Conservation (phyloP, 2,888 invertebrate genomes). For the Synanthedon vespiformis region DNA sequence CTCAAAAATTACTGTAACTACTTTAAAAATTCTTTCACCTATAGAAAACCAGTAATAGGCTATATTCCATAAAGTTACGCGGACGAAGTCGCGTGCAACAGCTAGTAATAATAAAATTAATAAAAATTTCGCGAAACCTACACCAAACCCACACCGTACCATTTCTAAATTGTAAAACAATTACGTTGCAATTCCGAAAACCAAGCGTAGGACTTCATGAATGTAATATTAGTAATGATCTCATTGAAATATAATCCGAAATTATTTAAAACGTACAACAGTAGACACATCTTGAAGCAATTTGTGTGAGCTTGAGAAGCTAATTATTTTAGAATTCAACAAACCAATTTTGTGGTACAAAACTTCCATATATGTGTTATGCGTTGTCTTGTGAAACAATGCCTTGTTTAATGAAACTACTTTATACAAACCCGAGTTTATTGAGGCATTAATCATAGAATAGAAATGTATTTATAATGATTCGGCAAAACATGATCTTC, state of each 20-base stretch:
- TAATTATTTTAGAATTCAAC: too few species aligned
- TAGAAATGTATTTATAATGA: conserved; percentile 9
- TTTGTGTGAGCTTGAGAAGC: too few species aligned
- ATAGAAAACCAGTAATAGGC: too few species aligned
- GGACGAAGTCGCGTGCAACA: too few species aligned
- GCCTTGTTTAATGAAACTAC: conserved; percentile 30
- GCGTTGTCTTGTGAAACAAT: conserved; percentile 12
- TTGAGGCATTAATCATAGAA: conserved; percentile 23
- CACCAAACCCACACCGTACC: neutral
- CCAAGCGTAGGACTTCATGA: conserved; percentile 16
- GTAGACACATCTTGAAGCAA: neutral
- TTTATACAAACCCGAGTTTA: conserved; percentile 10
- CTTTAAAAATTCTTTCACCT: too few species aligned
- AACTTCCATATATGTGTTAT: neutral
- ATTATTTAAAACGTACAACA: neutral
- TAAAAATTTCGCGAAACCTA: neutral
- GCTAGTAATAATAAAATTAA: too few species aligned
- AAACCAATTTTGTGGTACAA: too few species aligned
- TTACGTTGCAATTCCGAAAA: conserved; percentile 7
- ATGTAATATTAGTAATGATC: conserved; percentile 3
- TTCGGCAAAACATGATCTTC: neutral
- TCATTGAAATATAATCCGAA: too few species aligned
- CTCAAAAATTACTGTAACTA: too few species aligned
- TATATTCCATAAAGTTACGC: too few species aligned
- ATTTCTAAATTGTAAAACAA: conserved; percentile 4